Evolutionary conservation across 1,140 invertebrate species (phyloP), one percentile per base, ranked within the genome.

Genomic region (Cataglyphis hispanica): DNA sequence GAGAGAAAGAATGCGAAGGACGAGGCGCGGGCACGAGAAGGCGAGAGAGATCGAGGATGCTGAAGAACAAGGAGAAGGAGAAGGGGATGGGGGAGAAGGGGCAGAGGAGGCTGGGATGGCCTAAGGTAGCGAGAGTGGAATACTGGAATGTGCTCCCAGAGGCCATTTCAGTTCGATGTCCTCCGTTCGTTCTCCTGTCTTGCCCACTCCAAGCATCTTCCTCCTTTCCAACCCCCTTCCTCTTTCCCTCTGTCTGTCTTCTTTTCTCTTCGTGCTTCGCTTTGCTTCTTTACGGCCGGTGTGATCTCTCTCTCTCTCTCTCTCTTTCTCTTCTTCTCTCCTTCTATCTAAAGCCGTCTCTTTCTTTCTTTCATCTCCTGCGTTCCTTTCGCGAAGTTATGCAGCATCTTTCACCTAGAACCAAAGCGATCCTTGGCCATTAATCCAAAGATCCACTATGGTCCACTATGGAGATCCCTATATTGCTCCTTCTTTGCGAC

Each of bases 121-220:
- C 86, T 87, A 85, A 92, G 90, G 87, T 91, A 93, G 92, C 92
- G 92, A 93, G 93, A 93, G 93, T 92, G 92, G 93, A 93, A 92
- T 86, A 92, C 91, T 93, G 93, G 93, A 93, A 93, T 87, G 92
- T 91, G 90, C 90, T 92, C 91, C 92, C 91, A 93, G 91, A 94
- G 93, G 91, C 95, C 92, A 93, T 95, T 92, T 92, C 96, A 93
- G 84, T 94, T 89, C 92, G 96, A 87, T 96, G 96, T 93, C 93
- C 93, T 93, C 93, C 89, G 90, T 86, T 90, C 90, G 87, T 85
- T 92, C 89, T 92, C 86, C 90, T 92, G 87, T 90, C 91, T 88
- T 91, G 90, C 87, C 83, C 86, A 53, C 87, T 86, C 87, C 84
- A 81, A 85, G 34, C 86, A 85, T 90, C 87, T 86, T 86, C 69